Percentiles rank a stretch among this genome's conserved stretches.
phyloP scores from a whole-genome alignment of 1,140 invertebrate genomes.

The Hyles euphorbiae region DNA sequence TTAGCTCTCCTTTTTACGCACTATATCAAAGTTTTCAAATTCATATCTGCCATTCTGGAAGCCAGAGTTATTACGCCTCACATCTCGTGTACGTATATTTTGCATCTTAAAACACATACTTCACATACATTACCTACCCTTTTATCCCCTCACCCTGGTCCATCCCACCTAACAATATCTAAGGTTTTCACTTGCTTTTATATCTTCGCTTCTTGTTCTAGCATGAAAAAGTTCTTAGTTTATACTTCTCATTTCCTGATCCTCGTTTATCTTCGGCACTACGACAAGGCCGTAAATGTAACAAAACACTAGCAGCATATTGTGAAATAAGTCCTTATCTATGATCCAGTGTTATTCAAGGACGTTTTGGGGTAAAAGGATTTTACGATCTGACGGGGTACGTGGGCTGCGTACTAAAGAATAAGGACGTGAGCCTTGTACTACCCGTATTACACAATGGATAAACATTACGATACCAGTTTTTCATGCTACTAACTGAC shows the following conservation, averaged over 20 bases:
- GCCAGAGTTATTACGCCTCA: no score
- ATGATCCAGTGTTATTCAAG: constrained; percentile 27
- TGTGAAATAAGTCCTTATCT: constrained; percentile 26
- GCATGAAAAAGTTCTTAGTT: constrained; percentile 1
- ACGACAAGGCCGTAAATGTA: constrained; percentile 13
- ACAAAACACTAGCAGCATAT: constrained; percentile 23
- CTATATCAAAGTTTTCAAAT: no score
- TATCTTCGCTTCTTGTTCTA: no score
- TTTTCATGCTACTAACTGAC: constrained; percentile 4
- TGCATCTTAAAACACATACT: no score
- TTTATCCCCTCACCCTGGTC: no score
- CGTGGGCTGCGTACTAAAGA: constrained; percentile 22
- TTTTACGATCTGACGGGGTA: constrained; percentile 25
- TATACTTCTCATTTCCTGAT: constrained; percentile 8
- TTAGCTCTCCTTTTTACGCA: no score
- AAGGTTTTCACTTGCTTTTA: no score
- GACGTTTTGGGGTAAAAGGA: constrained; percentile 26
- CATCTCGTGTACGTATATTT: no score
- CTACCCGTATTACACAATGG: constrained; percentile 7
- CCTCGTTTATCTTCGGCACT: constrained; percentile 10
- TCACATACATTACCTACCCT: no score
- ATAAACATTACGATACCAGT: constrained; percentile 7
- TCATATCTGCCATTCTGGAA: no score
- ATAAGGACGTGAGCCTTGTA: constrained; percentile 11
- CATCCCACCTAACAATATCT: no score